Evolutionary conservation across 1,140 invertebrate species (phyloP).

Genomic region (Caenorhabditis inopinata): DNA sequence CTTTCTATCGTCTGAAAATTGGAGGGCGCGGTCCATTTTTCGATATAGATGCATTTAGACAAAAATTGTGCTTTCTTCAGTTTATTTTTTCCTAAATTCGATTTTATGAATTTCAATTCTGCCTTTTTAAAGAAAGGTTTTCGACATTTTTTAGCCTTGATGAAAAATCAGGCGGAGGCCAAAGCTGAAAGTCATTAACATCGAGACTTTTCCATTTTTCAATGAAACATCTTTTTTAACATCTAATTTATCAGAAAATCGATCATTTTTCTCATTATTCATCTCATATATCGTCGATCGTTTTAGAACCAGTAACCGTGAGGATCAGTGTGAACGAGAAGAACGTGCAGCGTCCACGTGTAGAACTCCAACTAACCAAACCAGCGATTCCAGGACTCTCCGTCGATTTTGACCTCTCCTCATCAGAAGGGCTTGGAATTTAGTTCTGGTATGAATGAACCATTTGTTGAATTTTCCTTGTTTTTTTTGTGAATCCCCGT

Average conservation of each 20-base stretch:
- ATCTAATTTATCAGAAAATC: background rate
- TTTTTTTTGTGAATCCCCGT: no score
- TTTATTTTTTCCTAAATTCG: no score
- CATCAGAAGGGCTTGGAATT: slow-evolving; percentile 24
- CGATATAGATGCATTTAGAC: no score
- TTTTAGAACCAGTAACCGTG: slow-evolving; percentile 36
- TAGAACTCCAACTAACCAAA: slow-evolving; percentile 25
- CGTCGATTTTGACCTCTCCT: slow-evolving; percentile 34
- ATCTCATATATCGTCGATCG: background rate
- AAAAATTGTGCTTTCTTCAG: no score
- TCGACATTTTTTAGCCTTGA: no score
- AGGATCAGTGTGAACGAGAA: slow-evolving; percentile 36
- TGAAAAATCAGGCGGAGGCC: no score
- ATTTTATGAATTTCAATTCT: no score
- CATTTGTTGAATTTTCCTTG: background rate
- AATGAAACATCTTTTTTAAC: background rate
- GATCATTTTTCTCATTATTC: background rate
- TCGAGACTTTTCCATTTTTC: no score
- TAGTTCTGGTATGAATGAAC: background rate
- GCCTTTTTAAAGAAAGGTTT: no score
- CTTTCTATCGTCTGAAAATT: no score
- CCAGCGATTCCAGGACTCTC: slow-evolving; percentile 38
- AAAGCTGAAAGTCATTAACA: no score
- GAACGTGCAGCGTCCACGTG: slow-evolving; percentile 35
- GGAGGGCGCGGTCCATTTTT: no score